A percentile compares a stretch with the other conserved stretches of the same genome.
These are phyloP conservation scores for Mechanitis messenoides DNA, from an alignment of 2,888 invertebrate species.

Conservation along the genomic window DNA sequence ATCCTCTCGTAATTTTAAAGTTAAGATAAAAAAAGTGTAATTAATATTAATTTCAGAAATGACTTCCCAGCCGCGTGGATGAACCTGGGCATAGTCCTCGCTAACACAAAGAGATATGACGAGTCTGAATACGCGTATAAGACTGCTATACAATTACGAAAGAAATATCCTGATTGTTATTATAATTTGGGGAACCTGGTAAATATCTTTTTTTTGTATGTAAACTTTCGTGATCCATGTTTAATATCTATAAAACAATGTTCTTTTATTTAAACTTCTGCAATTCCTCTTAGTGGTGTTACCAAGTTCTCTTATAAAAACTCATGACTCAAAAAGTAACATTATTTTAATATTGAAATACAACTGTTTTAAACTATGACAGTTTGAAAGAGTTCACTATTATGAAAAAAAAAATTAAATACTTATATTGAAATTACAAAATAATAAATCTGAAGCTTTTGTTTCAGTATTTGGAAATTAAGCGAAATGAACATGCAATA, in stretches of 20 bases:
- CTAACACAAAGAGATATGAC: constrained; percentile 80
- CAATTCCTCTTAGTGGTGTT: too few relatives aligned
- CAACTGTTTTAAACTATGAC: too few relatives aligned
- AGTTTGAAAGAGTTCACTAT: too few relatives aligned
- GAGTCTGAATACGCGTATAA: constrained; percentile 88
- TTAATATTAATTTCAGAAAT: constrained; percentile 67
- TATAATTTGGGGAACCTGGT: constrained; percentile 97
- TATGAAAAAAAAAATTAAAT: too few relatives aligned
- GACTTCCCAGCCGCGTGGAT: constrained; percentile 98
- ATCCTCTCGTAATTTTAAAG: too few relatives aligned
- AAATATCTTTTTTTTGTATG: constrained; percentile 36
- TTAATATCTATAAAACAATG: background rate
- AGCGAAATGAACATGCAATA: constrained; percentile 84
- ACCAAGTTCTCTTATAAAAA: too few relatives aligned
- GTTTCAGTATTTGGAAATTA: constrained; percentile 86
- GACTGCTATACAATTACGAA: constrained; percentile 85
- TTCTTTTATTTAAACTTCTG: too few relatives aligned
- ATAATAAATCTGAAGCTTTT: constrained; percentile 7
- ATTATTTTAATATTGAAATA: too few relatives aligned
- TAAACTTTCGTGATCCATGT: background rate
- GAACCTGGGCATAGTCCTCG: constrained; percentile 96
- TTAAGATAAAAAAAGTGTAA: too few relatives aligned
- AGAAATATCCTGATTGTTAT: constrained; percentile 92
- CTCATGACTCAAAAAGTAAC: too few relatives aligned
- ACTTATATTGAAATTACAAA: too few relatives aligned